Percentiles rank a stretch among this genome's conserved stretches.
phyloP scores from a whole-genome alignment of 2,797 vertebrate genomes.

The Crypturellus tataupa region DNA sequence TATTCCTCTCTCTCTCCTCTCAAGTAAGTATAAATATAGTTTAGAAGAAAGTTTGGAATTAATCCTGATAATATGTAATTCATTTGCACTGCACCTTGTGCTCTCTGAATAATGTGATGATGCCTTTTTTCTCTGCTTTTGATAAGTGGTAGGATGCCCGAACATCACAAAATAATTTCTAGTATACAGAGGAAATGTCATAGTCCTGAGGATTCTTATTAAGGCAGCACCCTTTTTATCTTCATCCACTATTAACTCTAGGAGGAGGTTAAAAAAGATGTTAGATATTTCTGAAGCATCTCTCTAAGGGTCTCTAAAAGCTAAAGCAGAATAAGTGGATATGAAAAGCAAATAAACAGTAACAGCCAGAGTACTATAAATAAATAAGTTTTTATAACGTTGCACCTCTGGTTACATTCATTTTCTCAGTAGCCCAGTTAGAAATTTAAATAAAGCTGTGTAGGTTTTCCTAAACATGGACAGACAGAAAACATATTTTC shows the following conservation, averaged over 20 bases:
- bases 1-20: conserved; percentile 83
- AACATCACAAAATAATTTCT: not conserved
- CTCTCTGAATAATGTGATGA: not conserved
- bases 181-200: not conserved
- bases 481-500: not conserved
- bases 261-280: not conserved
- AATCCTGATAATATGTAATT: conserved; percentile 16
- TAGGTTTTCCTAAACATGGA: not conserved
- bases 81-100: not conserved
- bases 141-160: not conserved
- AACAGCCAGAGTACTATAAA: conserved; percentile 40
- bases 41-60: conserved; percentile 56
- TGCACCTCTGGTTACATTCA: not conserved
- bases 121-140: conserved; percentile 20
- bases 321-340: conserved; percentile 34
- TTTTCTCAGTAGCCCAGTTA: conserved; percentile 45
- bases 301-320: not conserved
- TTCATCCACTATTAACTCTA: not conserved
- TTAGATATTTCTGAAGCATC: conserved; percentile 17
- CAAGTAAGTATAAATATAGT: conserved; percentile 85
- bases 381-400: conserved; percentile 10
- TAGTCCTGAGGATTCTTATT: not conserved
- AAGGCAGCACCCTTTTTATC: not conserved
- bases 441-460: not conserved
- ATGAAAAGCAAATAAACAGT: conserved; percentile 41